Percentiles rank a stretch among this genome's conserved stretches.
Conservation (phyloP, 2,888 invertebrate species). For the Scelioninae gen. 1 region DNA sequence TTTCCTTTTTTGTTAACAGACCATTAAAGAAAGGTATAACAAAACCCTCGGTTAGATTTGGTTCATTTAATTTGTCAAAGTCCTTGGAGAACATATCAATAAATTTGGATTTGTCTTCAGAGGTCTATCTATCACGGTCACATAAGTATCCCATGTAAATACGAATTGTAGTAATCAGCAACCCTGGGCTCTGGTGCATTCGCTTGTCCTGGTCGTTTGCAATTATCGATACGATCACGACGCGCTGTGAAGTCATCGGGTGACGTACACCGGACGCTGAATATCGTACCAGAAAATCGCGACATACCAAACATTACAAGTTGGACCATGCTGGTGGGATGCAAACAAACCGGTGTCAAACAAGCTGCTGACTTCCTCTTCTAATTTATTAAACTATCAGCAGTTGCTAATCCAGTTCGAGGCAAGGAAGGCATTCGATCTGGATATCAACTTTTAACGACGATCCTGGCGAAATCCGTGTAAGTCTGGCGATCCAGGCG, state of each 20-base stretch:
- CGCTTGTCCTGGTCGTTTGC: constrained; percentile 62
- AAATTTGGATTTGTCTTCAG: background rate
- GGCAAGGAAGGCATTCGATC: constrained; percentile 3
- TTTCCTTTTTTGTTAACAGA: too few relatives aligned
- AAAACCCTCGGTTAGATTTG: too few relatives aligned
- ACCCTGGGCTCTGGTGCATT: constrained; percentile 18
- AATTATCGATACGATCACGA: constrained; percentile 72
- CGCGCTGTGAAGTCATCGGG: constrained; percentile 46
- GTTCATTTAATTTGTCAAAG: constrained; percentile 5
- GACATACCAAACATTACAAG: constrained; percentile 56
- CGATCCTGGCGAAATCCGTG: constrained; percentile 6
- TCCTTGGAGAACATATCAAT: background rate
- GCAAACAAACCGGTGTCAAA: constrained; percentile 46
- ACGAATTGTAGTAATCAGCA: constrained; percentile 54
- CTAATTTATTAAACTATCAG: constrained; percentile 51
- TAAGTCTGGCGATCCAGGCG: constrained; percentile 15
- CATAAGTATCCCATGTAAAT: constrained; percentile 14
- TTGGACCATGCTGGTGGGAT: constrained; percentile 30
- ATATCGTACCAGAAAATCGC: constrained; percentile 69
- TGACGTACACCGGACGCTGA: constrained; percentile 56
- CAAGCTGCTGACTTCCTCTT: constrained; percentile 46
- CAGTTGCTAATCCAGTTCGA: constrained; percentile 30
- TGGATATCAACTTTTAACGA: constrained; percentile 19
- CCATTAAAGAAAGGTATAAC: too few relatives aligned
- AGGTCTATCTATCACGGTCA: constrained; percentile 4